These are phyloP conservation scores for Chorisops tibialis DNA, from an alignment of 2,888 invertebrate genomes.

Conservation along the genomic window DNA sequence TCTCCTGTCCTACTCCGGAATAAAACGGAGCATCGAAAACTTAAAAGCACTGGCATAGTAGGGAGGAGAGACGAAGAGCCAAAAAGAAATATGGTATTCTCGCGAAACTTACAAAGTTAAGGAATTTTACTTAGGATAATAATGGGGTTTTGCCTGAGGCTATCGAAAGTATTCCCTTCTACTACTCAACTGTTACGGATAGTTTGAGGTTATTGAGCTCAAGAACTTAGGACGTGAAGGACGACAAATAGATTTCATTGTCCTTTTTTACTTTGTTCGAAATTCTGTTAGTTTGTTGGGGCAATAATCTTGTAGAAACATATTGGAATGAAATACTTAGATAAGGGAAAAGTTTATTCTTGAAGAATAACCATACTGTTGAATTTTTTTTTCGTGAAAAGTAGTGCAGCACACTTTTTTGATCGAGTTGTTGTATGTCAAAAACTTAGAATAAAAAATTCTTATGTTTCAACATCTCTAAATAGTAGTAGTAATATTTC, in stretches of 20 bases:
- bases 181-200: not conserved
- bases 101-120: conserved; percentile 19
- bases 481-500: too few species aligned
- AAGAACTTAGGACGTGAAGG: not conserved
- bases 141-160: conserved; percentile 18
- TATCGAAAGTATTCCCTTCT: conserved; percentile 17
- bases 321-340: not conserved
- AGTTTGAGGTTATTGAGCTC: conserved; percentile 2
- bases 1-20: not conserved
- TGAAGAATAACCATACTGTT: too few species aligned
- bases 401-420: too few species aligned
- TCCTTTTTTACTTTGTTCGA: not conserved
- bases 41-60: conserved; percentile 6
- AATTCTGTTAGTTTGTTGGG: not conserved
- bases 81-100: conserved; percentile 18
- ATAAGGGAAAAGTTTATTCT: not conserved
- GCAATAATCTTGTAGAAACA: not conserved
- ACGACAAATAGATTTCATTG: not conserved
- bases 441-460: too few species aligned
- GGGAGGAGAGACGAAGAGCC: not conserved
- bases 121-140: conserved; percentile 23
- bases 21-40: conserved; percentile 1
- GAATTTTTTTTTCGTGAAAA: too few species aligned
- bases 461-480: too few species aligned
- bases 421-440: too few species aligned